These are phyloP conservation scores for Lepus americanus DNA, from an alignment of 2,113 vertebrate genomes.

Conservation along the genomic window DNA sequence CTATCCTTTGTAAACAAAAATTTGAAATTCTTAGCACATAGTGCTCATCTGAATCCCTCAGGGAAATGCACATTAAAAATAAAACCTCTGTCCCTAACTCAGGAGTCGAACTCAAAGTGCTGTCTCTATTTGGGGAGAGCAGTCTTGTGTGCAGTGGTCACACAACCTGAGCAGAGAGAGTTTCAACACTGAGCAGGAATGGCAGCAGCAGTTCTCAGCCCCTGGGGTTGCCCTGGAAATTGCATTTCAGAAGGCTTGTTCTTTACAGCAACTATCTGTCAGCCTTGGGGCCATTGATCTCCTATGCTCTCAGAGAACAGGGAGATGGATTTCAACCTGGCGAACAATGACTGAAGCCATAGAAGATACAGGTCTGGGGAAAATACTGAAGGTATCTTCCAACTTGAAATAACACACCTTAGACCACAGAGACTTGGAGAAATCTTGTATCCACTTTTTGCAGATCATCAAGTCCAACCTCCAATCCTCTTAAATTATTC, in stretches of 20 bases:
- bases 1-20: conserved; percentile 46
- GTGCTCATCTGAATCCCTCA: background rate
- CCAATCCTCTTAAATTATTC: background rate
- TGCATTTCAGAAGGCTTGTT: background rate
- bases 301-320: background rate
- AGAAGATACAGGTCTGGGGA: background rate
- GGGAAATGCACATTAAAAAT: background rate
- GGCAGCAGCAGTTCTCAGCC: background rate
- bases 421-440: background rate
- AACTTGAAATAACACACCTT: background rate
- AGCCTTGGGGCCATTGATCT: background rate
- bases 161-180: too few species aligned
- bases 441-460: background rate
- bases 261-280: background rate
- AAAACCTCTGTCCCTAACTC: background rate
- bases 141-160: background rate
- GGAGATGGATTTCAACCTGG: background rate
- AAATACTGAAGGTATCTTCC: background rate
- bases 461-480: background rate
- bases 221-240: background rate
- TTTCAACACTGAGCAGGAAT: background rate
- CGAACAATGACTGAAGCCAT: background rate
- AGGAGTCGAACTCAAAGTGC: too few species aligned
- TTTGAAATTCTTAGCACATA: conserved; percentile 37
- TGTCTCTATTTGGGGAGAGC: background rate